Evolutionary conservation across 2,797 vertebrate species (phyloP), one percentile per base, ranked within the genome.

Genomic region (Oreochromis grahami): DNA sequence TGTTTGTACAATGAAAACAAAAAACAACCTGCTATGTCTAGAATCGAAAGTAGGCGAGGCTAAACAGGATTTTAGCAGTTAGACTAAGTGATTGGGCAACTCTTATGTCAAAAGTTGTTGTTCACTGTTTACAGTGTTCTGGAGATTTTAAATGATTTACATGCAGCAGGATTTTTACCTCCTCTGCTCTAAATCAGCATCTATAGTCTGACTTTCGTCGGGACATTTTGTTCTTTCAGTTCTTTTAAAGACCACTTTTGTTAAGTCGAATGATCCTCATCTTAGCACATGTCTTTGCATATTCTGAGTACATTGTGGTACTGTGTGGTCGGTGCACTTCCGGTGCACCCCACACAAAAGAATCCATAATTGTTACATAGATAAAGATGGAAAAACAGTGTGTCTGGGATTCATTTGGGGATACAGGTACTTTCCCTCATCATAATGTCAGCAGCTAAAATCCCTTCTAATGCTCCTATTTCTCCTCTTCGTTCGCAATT

Each of bases 381-480:
- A 86, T 89, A 77, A 82, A 87, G 4, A 50, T 32, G 15, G 68
- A 72, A 26, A 48, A 72, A 72, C 24, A 19, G 32, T 80, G 60
- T 79, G 70, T 81, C 79, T 81, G 78, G 77, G 82, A 78, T 79
- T 15, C 9, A 77, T 82, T 56, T 79, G 84, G 87, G 92, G 89
- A 87, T 82, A 36, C 68, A 84, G 92, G 95, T 96, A 95, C 95
- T 96, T 96, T 95, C 94, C 95, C 88, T 34, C 8, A 55, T 65
- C 41, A 60, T 85, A 83, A 86, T 88, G 87, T 94, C 90, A 94
- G 92, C 87, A 91, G 82, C 80, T 89, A 50, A 36, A 86, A 87
- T 50, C 86, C 81, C 87, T 77, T 36, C 55, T 78, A 26, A 3
- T 52, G 15, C 78, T 76, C 13, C 26, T n/a, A 7, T 60, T 7